Evolutionary conservation across 2,113 vertebrate genomes (phyloP), one percentile per base, ranked within the genome.

Genomic region (Petrocephalus microphthalmus): DNA sequence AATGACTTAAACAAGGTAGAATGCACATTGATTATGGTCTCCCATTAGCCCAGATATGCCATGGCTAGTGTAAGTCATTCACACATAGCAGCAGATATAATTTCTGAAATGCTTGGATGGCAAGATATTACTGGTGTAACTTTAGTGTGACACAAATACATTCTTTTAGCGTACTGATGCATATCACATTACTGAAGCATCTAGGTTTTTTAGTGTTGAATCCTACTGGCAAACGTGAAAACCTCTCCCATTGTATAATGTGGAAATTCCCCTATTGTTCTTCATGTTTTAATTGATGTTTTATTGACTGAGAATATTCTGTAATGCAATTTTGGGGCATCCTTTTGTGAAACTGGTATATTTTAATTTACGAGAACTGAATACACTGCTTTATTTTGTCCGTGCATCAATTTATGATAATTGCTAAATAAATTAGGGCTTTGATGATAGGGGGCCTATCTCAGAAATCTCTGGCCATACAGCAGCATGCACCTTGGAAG

Each of bases 1-100:
- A 81, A 33, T 45, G 49, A 88, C 78, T 56, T 82, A 42, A 88
- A 56, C 71, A 82, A 88, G 42, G 45, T 25, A 54, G 67, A 52
- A 56, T 29, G 29, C 33, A 37, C 25, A 88, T 33, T 54, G 74
- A 47, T 49, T 52, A 67, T 3, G 22, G 20, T 29, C 54, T 52
- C 20, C 47, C 47, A 74, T 74, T 74, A 51, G 42, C 13, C 20
- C 42, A 84, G 81, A 11, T 22, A 25, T 49, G 42, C n/a, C 19
- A 84, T 25, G 47, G 47, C 42, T 20, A 84, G 22, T 47, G 37
- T 25, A 19, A 45, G 45, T 47, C 42, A n/a, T 51, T 84, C 81
- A 84, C 81, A n/a, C 7, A 25, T 51, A n/a, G 81, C 81, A 25
- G 11, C 15, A 84, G 81, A 84, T 20, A 51, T n/a, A 84, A 51